Percentiles rank a stretch among this genome's conserved stretches.
Conservation (phyloP, 1,140 invertebrate genomes). For the Hyles euphorbiae region DNA sequence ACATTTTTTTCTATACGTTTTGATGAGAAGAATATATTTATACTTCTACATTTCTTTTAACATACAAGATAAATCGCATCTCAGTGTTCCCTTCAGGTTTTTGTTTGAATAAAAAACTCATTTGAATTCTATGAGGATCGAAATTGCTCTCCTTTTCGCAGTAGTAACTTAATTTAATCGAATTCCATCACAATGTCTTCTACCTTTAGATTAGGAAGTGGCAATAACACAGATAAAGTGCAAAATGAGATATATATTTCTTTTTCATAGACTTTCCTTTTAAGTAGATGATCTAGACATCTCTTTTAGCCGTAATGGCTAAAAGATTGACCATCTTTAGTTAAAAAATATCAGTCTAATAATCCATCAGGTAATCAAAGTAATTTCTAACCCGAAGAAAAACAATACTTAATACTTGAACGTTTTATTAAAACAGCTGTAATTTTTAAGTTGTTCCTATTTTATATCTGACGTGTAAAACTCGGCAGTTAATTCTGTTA, state of each 20-base stretch:
- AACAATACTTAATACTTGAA: too few relatives aligned
- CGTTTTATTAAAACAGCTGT: too few relatives aligned
- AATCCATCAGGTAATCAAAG: too few relatives aligned
- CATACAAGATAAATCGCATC: constrained; percentile 42
- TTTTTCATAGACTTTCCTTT: background rate
- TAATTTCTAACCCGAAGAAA: too few relatives aligned
- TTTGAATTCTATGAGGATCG: constrained; percentile 74
- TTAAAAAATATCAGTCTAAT: too few relatives aligned
- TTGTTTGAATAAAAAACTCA: constrained; percentile 73
- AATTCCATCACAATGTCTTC: constrained; percentile 59
- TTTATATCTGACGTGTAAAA: background rate
- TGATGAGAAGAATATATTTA: too few relatives aligned
- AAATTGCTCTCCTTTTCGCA: constrained; percentile 69
- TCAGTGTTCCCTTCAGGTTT: constrained; percentile 56
- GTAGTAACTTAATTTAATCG: constrained; percentile 74
- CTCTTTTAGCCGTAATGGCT: background rate
- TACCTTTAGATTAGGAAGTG: constrained; percentile 53
- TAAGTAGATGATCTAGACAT: background rate
- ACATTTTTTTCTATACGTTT: too few relatives aligned
- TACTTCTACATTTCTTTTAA: background rate
- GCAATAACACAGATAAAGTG: constrained; percentile 27
- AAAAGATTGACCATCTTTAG: too few relatives aligned
- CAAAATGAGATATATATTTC: constrained; percentile 27
- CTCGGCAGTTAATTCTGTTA: too few relatives aligned
- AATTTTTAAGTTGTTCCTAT: background rate